Conservation (phyloP, 2,888 invertebrate genomes). For the Leptinotarsa tumamoca region DNA sequence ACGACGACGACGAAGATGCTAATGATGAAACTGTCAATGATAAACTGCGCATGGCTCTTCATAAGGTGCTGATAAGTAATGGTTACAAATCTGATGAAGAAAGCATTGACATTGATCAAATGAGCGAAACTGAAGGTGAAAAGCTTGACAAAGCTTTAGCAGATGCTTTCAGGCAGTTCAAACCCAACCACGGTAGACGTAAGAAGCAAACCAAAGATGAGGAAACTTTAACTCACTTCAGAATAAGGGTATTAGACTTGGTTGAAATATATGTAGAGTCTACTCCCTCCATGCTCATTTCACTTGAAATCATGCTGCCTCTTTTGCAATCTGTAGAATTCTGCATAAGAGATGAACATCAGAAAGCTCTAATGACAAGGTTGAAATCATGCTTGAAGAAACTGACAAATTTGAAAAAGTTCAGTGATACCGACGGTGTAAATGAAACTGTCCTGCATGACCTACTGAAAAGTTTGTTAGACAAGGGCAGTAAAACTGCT, state of each 20-base stretch:
- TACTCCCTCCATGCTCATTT: constrained; percentile 75
- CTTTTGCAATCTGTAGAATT: constrained; percentile 77
- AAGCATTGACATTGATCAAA: constrained; percentile 77
- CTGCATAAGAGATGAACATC: constrained; percentile 76
- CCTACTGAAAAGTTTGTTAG: constrained; percentile 71
- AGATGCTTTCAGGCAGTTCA: constrained; percentile 78
- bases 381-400: constrained; percentile 74
- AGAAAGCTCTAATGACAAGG: constrained; percentile 75
- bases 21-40: constrained; percentile 77
- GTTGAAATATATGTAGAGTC: constrained; percentile 80
- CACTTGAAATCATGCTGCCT: constrained; percentile 77
- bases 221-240: constrained; percentile 77
- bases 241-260: constrained; percentile 80
- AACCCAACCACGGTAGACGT: constrained; percentile 66
- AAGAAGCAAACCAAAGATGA: constrained; percentile 73
- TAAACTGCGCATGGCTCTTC: constrained; percentile 77
- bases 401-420: constrained; percentile 73
- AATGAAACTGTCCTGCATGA: constrained; percentile 70
- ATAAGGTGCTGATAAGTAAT: constrained; percentile 71
- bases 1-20: constrained; percentile 66
- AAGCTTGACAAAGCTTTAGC: constrained; percentile 76
- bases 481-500: constrained; percentile 74
- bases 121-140: constrained; percentile 82
- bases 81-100: constrained; percentile 51
- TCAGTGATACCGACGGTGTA: constrained; percentile 71